These are phyloP conservation scores for Morbakka virulenta DNA, from an alignment of 30 jellyfish, hydroid and myxozoan genomes.

Conservation along the genomic window DNA sequence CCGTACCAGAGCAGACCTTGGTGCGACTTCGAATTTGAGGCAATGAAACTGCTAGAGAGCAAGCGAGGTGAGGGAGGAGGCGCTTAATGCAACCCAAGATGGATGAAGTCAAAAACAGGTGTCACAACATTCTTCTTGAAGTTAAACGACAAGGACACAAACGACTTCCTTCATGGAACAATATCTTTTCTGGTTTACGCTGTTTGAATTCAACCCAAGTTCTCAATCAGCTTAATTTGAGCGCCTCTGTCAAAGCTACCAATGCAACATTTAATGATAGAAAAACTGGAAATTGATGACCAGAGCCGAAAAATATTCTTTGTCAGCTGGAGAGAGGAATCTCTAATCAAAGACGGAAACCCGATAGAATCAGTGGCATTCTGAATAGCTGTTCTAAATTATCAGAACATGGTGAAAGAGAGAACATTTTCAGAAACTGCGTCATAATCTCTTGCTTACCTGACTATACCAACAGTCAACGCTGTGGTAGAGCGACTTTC, in stretches of 20 bases:
- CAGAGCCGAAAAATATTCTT: conserved; percentile 30
- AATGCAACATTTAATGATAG: conserved; percentile 7
- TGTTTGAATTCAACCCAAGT: conserved; percentile 13
- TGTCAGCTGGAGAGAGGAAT: conserved; percentile 24
- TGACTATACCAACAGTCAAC: conserved; percentile 28
- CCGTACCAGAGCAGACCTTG: conserved; percentile 38
- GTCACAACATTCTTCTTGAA: conserved; percentile 13
- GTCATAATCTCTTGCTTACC: conserved; percentile 41
- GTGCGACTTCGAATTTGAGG: conserved; percentile 44
- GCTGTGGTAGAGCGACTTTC: conserved; percentile 51
- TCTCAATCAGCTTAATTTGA: conserved; percentile 3
- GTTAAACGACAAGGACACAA: conserved; percentile 26
- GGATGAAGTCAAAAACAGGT: conserved; percentile 13
- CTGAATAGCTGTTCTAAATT: conserved; percentile 20
- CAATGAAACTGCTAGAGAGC: neutral
- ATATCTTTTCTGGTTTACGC: conserved; percentile 10
- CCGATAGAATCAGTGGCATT: conserved; percentile 34
- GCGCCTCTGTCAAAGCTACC: conserved; percentile 3
- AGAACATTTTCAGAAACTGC: conserved; percentile 27
- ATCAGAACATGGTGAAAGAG: neutral
- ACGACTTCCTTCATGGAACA: conserved; percentile 19
- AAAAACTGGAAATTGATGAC: conserved; percentile 1
- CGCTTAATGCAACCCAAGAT: neutral
- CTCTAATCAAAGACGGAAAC: neutral
- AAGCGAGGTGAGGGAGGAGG: neutral